These are phyloP conservation scores for Etheostoma spectabile DNA, from an alignment of 2,113 vertebrate genomes.

Conservation along the genomic window DNA sequence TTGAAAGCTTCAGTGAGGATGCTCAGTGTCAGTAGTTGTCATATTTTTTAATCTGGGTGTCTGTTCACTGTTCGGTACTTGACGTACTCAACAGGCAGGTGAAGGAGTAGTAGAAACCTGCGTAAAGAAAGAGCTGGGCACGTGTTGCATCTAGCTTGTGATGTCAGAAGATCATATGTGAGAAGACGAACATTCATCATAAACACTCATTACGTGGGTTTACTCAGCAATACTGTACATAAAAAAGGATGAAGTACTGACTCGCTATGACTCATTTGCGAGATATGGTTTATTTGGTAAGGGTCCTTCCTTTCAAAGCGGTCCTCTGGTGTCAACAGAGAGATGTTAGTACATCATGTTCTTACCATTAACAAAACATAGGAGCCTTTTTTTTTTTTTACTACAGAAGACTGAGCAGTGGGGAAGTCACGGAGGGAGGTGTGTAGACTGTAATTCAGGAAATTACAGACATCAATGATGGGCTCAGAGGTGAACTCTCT, in stretches of 20 bases:
- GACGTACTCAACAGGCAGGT: neutral
- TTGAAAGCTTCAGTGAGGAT: slow-evolving; percentile 8
- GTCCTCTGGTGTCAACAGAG: slow-evolving; percentile 36
- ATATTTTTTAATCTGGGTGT: slow-evolving; percentile 8
- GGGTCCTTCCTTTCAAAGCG: slow-evolving; percentile 22
- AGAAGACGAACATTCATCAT: neutral
- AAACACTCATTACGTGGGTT: slow-evolving; percentile 6
- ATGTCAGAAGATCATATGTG: neutral
- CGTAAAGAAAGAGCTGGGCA: neutral
- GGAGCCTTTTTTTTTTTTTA: neutral
- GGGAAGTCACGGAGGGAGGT: slow-evolving; percentile 43
- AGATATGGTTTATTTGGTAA: slow-evolving; percentile 53
- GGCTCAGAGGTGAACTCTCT: slow-evolving; percentile 11
- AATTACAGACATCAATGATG: slow-evolving; percentile 49
- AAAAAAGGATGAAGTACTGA: slow-evolving; percentile 14
- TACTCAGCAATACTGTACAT: slow-evolving; percentile 5
- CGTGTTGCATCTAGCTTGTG: neutral
- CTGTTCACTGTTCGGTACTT: slow-evolving; percentile 15
- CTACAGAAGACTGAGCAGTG: slow-evolving; percentile 16
- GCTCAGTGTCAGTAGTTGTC: slow-evolving; percentile 13
- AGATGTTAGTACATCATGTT: slow-evolving; percentile 66
- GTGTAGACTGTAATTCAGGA: slow-evolving; percentile 68
- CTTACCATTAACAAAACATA: slow-evolving; percentile 53
- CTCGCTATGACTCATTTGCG: slow-evolving; percentile 64
- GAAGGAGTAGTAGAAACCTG: slow-evolving; percentile 1